Evolutionary conservation across 2,888 invertebrate genomes (phyloP).

Genomic region (Anthrax anthrax): DNA sequence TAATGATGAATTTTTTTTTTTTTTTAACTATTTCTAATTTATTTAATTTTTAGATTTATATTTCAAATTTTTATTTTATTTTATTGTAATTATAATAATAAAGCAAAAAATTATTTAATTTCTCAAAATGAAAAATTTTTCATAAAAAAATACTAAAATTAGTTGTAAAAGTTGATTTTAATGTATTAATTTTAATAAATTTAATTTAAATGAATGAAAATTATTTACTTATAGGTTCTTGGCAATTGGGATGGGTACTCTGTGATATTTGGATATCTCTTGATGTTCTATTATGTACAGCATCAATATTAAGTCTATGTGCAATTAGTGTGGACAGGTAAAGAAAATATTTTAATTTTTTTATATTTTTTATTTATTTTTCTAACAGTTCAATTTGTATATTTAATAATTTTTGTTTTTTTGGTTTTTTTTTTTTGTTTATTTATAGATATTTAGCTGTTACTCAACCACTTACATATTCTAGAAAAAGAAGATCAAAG

Average conservation of each 20-base stretch:
- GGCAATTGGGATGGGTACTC: conserved; percentile 81
- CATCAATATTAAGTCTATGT: conserved; percentile 82
- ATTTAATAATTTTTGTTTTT: neutral
- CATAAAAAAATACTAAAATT: too few species aligned
- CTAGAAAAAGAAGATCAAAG: conserved; percentile 72
- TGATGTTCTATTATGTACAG: conserved; percentile 86
- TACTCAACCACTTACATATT: conserved; percentile 83
- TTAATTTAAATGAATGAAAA: too few species aligned
- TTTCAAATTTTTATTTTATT: too few species aligned
- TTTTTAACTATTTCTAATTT: too few species aligned
- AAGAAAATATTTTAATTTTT: conserved; percentile 7
- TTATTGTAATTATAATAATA: too few species aligned
- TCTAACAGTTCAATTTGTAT: neutral
- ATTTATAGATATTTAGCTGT: conserved; percentile 68
- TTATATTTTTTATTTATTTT: neutral
- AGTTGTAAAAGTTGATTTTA: too few species aligned
- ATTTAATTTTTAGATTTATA: too few species aligned
- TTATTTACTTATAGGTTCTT: conserved; percentile 50
- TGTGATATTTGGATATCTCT: conserved; percentile 84
- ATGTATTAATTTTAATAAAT: too few species aligned
- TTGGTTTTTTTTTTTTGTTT: conserved; percentile 1
- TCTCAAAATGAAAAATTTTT: too few species aligned
- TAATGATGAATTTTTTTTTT: too few species aligned
- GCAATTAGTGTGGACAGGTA: conserved; percentile 77
- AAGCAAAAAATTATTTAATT: too few species aligned